Percentiles rank a stretch among this genome's conserved stretches.
Conservation (phyloP, 2,113 vertebrate genomes). For the Neolamprologus modestus region DNA sequence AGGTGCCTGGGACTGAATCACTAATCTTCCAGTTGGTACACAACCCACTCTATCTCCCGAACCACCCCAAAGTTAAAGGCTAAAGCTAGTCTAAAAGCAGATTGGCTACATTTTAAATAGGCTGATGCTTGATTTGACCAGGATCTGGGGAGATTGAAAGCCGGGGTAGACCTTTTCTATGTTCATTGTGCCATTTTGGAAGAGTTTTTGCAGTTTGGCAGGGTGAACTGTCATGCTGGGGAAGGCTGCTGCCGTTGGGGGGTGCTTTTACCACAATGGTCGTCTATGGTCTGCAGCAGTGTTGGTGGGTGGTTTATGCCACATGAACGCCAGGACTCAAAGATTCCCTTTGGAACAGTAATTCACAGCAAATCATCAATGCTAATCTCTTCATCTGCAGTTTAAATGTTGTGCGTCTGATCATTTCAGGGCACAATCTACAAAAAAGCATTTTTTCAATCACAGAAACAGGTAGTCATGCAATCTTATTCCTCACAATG, state of each 20-base stretch:
- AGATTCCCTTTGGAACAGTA: not conserved
- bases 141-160: not conserved
- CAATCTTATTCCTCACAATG: not conserved
- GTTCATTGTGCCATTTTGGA: not conserved
- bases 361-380: not conserved
- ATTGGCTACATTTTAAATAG: not conserved
- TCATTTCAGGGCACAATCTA: not conserved
- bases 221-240: not conserved
- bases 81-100: not conserved
- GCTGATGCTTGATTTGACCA: not conserved
- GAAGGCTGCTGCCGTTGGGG: not conserved
- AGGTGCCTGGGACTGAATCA: not conserved
- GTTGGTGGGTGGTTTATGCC: not conserved
- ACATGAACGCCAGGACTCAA: not conserved
- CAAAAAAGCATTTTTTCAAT: not conserved
- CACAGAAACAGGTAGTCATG: not conserved
- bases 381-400: not conserved
- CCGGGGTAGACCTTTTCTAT: not conserved
- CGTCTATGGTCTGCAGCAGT: fast-evolving
- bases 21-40: not conserved
- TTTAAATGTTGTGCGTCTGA: not conserved
- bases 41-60: not conserved
- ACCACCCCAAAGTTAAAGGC: not conserved
- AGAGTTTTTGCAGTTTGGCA: not conserved
- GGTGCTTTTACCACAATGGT: not conserved